Percentiles rank a stretch among this genome's conserved stretches.
phyloP scores from a whole-genome alignment of 2,797 vertebrate species.

The Trachurus trachurus region DNA sequence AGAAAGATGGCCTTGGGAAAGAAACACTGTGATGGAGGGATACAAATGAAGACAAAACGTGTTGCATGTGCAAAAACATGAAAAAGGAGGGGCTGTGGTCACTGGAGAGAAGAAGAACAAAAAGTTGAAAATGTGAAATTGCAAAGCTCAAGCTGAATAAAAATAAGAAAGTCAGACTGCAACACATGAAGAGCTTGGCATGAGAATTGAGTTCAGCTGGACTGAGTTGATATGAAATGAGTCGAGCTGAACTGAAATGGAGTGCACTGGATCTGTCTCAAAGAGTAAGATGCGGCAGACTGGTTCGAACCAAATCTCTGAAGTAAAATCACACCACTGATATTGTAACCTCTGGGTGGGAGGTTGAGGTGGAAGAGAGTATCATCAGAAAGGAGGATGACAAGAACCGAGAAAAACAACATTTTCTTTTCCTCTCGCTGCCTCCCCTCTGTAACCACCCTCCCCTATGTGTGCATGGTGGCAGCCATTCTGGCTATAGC shows the following conservation, averaged over 20 bases:
- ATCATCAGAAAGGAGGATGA: constrained; percentile 51
- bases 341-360: constrained; percentile 41
- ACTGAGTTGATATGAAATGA: constrained; percentile 44
- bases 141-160: neutral
- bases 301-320: constrained; percentile 5
- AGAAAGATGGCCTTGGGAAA: constrained; percentile 2
- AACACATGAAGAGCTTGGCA: constrained; percentile 1
- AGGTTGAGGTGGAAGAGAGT: constrained; percentile 45
- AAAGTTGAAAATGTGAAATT: constrained; percentile 42
- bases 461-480: constrained; percentile 46
- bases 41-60: constrained; percentile 23
- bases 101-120: constrained; percentile 27
- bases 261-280: constrained; percentile 7
- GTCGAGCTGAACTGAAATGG: constrained; percentile 37
- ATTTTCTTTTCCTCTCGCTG: constrained; percentile 56
- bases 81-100: neutral
- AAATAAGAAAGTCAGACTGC: constrained; percentile 37
- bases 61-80: constrained; percentile 3
- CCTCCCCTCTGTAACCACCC: constrained; percentile 56
- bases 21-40: neutral
- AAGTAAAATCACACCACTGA: constrained; percentile 14
- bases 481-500: constrained; percentile 59
- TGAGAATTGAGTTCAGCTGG: constrained; percentile 38
- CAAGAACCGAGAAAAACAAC: constrained; percentile 56
- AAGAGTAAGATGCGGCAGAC: constrained; percentile 17